Base-by-base conservation (phyloP, 2,888 invertebrate species). In the Pocota personata region DNA sequence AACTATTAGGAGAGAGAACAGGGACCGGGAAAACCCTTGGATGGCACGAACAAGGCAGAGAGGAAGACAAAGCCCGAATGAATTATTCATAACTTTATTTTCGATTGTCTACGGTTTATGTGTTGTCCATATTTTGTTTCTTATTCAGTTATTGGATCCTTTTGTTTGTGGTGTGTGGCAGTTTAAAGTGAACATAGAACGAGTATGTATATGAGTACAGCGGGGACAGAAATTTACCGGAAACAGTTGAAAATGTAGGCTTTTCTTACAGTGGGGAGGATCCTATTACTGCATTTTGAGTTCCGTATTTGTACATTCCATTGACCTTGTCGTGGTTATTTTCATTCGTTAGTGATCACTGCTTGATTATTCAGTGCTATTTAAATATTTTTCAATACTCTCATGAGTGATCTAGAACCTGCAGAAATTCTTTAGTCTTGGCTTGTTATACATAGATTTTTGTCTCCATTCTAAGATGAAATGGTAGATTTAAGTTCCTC, bases 11-110 rank as follows among this genome's bases (percentile, higher is more conserved):
- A 16, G 55, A 48, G 4, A 8, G 32, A 24, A 0, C 12, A 2
- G 8, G 19, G 16, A 40, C 14, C n/a, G n/a, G 30, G 12, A 30
- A 6, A 58, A 16, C 60, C 64, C 66, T 52, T 40, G 27, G 24
- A 24, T 10, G 16, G 21, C 5, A 16, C 21, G 16, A 40, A 27
- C 14, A 10, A 43, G 19, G 2, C 10, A 52, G 6, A 40, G 12
- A 35, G 6, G 16, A 40, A 46, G n/a, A 30, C 12, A 21, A 55
- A 43, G 43, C 52, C 12, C 16, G n/a, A 60, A 78, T 78, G 69
- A 69, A 78, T 78, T 62, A 78, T 78, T 78, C 78, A 78, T 78
- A 50, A n/a, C 24, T 62, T 62, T 60, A 43, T n/a, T 67, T 43
- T 69, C 35, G 62, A 55, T 62, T 62, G 46, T 71, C 69, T 71